Evolutionary conservation across 2,113 vertebrate species (phyloP), one percentile per base, ranked within the genome.

Genomic region (Gadus macrocephalus): DNA sequence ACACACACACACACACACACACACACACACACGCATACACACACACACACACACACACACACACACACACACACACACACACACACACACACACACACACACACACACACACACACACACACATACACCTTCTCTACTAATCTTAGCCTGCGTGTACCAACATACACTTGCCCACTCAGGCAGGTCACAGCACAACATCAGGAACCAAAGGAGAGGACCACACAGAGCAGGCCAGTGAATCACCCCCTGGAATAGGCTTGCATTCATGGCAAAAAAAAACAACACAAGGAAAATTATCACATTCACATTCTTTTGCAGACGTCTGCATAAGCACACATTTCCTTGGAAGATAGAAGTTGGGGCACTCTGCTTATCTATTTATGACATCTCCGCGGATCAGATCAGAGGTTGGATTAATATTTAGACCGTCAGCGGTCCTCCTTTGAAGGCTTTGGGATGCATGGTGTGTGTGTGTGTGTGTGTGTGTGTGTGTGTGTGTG

Each of bases 401-500:
- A 85, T 86, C 88, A 90, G 77, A 86, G 87, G 85, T 90, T 87
- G 91, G 71, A 86, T 90, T 92, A 91, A 92, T 91, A 90, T 92
- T 91, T 91, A 89, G 90, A 63, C 86, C 79, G 78, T 74, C 73
- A 86, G 80, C 75, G 73, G 78, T 65, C 59, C 74, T 80, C 77
- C 82, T 92, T 91, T 91, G 88, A 92, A 92, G 86, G 73, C 82
- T 55, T 55, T 68, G 70, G 81, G 76, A 78, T 42, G 67, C 55
- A 31, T 71, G 53, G 62, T 59, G 19, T 31, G 22, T 19, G 66
- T 61, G 7, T 64, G 63, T 69, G 56, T 58, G 55, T 28, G 22
- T 27, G 22, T 62, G 7, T 27, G 59, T 60, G 59, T 20, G 59
- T 16, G 61, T 62, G 22, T 58, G 20, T 62, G 61, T 62, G 61